Conservation (phyloP, 2,113 vertebrate species). For the Crocuta crocuta region DNA sequence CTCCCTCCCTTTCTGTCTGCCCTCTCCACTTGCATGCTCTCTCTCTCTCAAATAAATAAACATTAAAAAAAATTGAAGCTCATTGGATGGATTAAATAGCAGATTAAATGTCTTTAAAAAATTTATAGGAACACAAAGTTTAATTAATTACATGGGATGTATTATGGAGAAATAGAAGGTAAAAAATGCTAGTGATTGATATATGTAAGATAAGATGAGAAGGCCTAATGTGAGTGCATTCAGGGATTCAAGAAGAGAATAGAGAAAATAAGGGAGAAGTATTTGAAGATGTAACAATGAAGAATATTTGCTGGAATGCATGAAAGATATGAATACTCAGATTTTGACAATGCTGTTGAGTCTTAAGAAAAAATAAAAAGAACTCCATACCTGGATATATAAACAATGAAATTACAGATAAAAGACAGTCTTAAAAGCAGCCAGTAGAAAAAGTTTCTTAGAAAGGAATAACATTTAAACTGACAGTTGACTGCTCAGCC, state of each 20-base stretch:
- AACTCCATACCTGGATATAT: background rate
- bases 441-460: background rate
- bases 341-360: background rate
- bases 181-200: background rate
- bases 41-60: too few species aligned
- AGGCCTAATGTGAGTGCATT: background rate
- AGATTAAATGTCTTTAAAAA: background rate
- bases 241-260: background rate
- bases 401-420: background rate
- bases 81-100: background rate
- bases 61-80: background rate
- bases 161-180: background rate
- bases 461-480: background rate
- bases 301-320: slow-evolving; percentile 2
- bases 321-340: background rate
- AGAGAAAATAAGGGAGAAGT: background rate
- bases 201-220: background rate
- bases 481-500: background rate
- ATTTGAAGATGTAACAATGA: slow-evolving; percentile 13
- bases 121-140: background rate
- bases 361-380: background rate
- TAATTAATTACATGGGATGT: slow-evolving; percentile 4
- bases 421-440: background rate
- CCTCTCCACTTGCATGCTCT: too few species aligned
- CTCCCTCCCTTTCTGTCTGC: too few species aligned